Percentiles rank a stretch among this genome's conserved stretches.
These are phyloP conservation scores for Micropterix aruncella DNA, from an alignment of 2,888 invertebrate genomes.

Conservation along the genomic window DNA sequence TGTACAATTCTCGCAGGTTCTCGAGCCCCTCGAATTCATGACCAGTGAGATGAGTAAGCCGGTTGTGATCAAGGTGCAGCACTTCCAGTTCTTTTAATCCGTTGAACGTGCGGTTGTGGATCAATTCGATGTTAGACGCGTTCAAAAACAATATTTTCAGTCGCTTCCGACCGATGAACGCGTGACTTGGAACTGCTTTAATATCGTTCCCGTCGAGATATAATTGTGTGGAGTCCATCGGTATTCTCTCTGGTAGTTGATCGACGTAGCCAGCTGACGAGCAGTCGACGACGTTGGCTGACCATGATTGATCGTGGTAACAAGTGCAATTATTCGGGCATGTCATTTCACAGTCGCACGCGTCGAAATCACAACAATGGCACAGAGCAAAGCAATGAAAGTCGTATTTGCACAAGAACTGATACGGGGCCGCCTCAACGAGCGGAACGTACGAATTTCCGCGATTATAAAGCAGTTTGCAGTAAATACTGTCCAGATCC, in stretches of 20 bases:
- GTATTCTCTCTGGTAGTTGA: conserved; percentile 65
- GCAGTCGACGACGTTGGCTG: conserved; percentile 76
- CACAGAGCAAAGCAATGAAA: conserved; percentile 77
- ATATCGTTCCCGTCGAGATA: conserved; percentile 77
- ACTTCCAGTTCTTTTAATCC: conserved; percentile 65
- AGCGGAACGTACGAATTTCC: conserved; percentile 59
- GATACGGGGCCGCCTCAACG: conserved; percentile 65
- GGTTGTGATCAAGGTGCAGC: conserved; percentile 63
- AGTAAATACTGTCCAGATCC: conserved; percentile 72
- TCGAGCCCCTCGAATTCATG: conserved; percentile 71
- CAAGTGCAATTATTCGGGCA: conserved; percentile 80
- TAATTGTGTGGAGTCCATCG: conserved; percentile 83
- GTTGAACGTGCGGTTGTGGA: conserved; percentile 74
- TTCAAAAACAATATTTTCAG: conserved; percentile 64
- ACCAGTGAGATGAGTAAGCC: conserved; percentile 52
- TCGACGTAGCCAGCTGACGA: conserved; percentile 54
- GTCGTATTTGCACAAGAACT: conserved; percentile 75
- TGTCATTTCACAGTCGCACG: conserved; percentile 87
- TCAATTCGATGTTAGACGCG: conserved; percentile 60
- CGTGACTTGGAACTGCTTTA: conserved; percentile 61
- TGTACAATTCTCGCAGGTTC: conserved; percentile 52
- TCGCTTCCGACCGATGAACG: conserved; percentile 73
- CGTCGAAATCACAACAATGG: conserved; percentile 83
- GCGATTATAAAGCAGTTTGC: conserved; percentile 65
- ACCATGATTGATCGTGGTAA: conserved; percentile 79